A percentile compares a stretch with the other conserved stretches of the same genome.
These are phyloP conservation scores for Zaprionus tsacasi DNA, from an alignment of 1,140 invertebrate genomes.

Conservation along the genomic window DNA sequence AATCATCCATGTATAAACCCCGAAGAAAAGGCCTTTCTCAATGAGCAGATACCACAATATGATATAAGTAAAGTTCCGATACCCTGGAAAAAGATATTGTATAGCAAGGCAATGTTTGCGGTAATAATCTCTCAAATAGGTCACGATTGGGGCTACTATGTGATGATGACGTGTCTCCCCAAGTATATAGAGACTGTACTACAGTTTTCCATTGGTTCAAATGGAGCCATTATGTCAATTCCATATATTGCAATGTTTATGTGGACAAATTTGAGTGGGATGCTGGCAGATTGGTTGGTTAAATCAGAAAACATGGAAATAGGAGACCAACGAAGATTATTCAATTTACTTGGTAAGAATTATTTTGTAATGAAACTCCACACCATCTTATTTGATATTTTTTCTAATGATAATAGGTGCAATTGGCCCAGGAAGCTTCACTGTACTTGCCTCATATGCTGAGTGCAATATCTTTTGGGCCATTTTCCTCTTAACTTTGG, in stretches of 20 bases:
- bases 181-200: constrained; percentile 62
- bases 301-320: constrained; percentile 13
- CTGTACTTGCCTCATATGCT: constrained; percentile 52
- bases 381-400: no score
- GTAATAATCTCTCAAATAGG: constrained; percentile 87
- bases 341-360: constrained; percentile 47
- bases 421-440: constrained; percentile 45
- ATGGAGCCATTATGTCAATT: constrained; percentile 55
- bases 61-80: constrained; percentile 56
- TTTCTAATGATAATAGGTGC: constrained; percentile 34
- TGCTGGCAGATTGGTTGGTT: constrained; percentile 53
- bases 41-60: constrained; percentile 53
- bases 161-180: constrained; percentile 93
- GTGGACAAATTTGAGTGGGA: constrained; percentile 38
- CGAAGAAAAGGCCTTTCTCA: constrained; percentile 88
- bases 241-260: constrained; percentile 63
- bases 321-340: constrained; percentile 33
- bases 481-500: constrained; percentile 42
- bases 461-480: constrained; percentile 38
- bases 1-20: constrained; percentile 89
- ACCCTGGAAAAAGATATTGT: constrained; percentile 86
- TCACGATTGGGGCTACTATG: constrained; percentile 95
- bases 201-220: constrained; percentile 33
- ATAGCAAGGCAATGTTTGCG: constrained; percentile 86
- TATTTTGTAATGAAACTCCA: not conserved